Conservation (phyloP, 2,888 invertebrate genomes). For the Oithona nana region DNA sequence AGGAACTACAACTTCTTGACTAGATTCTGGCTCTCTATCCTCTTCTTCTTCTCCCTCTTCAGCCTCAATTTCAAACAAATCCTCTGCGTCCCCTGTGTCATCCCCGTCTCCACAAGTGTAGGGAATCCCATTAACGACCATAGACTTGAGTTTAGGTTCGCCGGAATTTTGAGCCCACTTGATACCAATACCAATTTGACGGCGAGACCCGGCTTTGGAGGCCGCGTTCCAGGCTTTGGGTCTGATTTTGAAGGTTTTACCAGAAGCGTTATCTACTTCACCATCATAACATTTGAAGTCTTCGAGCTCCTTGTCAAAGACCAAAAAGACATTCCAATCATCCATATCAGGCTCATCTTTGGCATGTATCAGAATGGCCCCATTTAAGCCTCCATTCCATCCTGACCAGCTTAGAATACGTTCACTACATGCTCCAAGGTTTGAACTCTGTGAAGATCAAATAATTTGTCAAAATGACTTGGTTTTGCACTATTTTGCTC, state of each 20-base stretch:
- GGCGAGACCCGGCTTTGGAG: background rate
- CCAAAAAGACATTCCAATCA: background rate
- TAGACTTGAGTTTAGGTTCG: background rate
- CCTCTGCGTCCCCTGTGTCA: background rate
- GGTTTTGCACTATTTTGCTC: too few species aligned
- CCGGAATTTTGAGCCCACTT: background rate
- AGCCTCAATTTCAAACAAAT: too few species aligned
- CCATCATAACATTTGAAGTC: background rate
- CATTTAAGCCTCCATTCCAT: background rate
- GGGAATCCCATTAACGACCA: background rate
- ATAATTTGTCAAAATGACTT: too few species aligned
- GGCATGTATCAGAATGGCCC: background rate
- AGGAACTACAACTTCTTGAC: background rate
- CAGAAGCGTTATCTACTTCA: background rate
- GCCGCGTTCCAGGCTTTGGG: background rate
- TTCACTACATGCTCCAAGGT: background rate
- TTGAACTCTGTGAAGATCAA: too few species aligned
- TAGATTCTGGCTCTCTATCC: background rate
- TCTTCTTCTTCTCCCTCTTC: background rate
- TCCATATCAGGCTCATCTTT: background rate
- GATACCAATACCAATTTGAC: background rate
- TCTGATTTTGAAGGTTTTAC: background rate
- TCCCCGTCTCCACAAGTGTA: background rate
- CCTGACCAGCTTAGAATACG: background rate
- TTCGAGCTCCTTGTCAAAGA: background rate